Percentiles rank a stretch among this genome's conserved stretches.
phyloP scores from a whole-genome alignment of 2,797 vertebrate species.

The Harpagifer antarcticus region DNA sequence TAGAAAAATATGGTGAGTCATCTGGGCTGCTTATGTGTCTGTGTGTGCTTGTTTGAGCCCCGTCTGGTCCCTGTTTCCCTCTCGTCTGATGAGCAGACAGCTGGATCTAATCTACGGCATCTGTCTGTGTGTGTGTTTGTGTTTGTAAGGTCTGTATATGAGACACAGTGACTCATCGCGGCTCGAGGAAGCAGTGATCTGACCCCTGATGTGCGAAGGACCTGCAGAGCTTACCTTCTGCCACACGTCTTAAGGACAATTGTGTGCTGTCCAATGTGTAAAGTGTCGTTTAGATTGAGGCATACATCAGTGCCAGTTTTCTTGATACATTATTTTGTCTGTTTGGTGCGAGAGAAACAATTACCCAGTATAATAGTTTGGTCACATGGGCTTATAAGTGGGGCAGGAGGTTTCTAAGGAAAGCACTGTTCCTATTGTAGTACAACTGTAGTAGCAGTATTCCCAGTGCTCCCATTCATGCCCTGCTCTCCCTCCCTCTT shows the following conservation, averaged over 20 bases:
- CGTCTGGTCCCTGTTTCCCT: conserved; percentile 57
- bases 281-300: conserved; percentile 15
- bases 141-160: conserved; percentile 48
- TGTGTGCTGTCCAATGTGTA: background rate
- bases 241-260: background rate
- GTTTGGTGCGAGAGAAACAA: conserved; percentile 66
- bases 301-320: conserved; percentile 46
- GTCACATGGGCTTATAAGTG: conserved; percentile 80
- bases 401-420: conserved; percentile 80
- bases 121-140: conserved; percentile 67
- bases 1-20: conserved; percentile 51
- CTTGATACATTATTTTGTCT: conserved; percentile 53
- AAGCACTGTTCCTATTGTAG: conserved; percentile 80
- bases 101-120: conserved; percentile 74
- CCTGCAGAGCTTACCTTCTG: conserved; percentile 38
- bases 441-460: conserved; percentile 76
- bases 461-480: conserved; percentile 73
- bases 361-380: conserved; percentile 70
- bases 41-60: conserved; percentile 52
- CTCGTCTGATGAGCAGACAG: conserved; percentile 63
- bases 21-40: conserved; percentile 49
- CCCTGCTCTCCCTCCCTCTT: conserved; percentile 26
- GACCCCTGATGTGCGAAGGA: conserved; percentile 29
- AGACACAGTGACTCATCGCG: conserved; percentile 64
- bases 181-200: conserved; percentile 28